A percentile compares a stretch with the other conserved stretches of the same genome.
phyloP scores from a whole-genome alignment of 2,113 vertebrate species.

The Passer domesticus region DNA sequence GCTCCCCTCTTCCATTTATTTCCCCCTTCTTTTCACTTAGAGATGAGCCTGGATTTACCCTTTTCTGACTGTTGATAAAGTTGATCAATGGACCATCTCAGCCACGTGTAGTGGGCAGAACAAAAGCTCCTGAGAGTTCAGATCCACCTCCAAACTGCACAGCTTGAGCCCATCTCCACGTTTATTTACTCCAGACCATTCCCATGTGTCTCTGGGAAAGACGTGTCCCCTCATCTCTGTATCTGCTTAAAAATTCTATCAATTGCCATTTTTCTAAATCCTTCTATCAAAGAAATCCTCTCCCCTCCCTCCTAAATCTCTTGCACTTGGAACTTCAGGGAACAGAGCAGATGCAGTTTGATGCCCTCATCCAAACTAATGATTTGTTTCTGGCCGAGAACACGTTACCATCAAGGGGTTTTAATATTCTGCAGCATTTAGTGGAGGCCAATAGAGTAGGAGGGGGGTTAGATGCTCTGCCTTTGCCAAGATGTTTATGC shows the following conservation, averaged over 20 bases:
- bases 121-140: neutral
- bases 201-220: constrained; percentile 13
- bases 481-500: constrained; percentile 77
- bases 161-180: constrained; percentile 49
- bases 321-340: constrained; percentile 46
- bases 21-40: neutral
- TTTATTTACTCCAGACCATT: constrained; percentile 37
- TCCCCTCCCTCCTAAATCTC: constrained; percentile 25
- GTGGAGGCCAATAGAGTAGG: constrained; percentile 69
- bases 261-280: neutral
- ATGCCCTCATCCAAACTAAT: constrained; percentile 71
- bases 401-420: constrained; percentile 66
- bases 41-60: neutral
- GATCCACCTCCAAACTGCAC: neutral
- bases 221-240: neutral
- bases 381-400: constrained; percentile 76
- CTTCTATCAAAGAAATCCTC: constrained; percentile 43
- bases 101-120: neutral
- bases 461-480: constrained; percentile 46
- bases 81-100: neutral
- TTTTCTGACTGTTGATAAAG: neutral
- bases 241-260: constrained; percentile 25
- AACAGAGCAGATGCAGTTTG: constrained; percentile 57
- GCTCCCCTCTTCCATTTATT: neutral
- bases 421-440: constrained; percentile 60